These are phyloP conservation scores for Lota lota DNA, from an alignment of 2,113 vertebrate genomes.

Conservation along the genomic window DNA sequence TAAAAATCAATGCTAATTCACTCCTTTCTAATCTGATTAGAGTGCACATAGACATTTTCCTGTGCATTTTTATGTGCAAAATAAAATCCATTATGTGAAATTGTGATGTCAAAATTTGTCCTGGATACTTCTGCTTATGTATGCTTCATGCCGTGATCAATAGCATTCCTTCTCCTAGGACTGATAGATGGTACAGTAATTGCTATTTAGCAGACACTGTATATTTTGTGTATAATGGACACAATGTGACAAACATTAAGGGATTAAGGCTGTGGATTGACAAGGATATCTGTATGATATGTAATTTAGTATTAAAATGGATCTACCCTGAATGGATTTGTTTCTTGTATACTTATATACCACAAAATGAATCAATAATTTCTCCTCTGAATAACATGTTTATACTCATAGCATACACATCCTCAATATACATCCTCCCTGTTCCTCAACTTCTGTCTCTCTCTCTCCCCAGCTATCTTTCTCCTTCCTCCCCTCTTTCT, in stretches of 20 bases:
- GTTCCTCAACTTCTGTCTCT: neutral
- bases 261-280: slow-evolving; percentile 1
- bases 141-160: no score
- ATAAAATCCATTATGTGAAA: no score
- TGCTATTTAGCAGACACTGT: no score
- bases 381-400: neutral
- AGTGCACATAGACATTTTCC: slow-evolving; percentile 15
- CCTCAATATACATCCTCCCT: neutral
- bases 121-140: no score
- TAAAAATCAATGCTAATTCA: slow-evolving; percentile 47
- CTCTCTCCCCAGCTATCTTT: neutral
- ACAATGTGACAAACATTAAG: slow-evolving; percentile 11
- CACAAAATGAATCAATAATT: neutral
- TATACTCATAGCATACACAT: neutral
- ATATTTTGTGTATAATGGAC: slow-evolving; percentile 9
- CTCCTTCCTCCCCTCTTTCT: slow-evolving; percentile 12
- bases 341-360: no score
- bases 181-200: no score
- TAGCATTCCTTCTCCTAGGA: no score
- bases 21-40: slow-evolving; percentile 35
- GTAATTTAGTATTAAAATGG: no score
- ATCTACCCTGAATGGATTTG: no score
- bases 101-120: no score
- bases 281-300: neutral
- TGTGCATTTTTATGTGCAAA: slow-evolving; percentile 4